phyloP scores from a whole-genome alignment of 2,113 vertebrate genomes.

The Mixornis gularis region DNA sequence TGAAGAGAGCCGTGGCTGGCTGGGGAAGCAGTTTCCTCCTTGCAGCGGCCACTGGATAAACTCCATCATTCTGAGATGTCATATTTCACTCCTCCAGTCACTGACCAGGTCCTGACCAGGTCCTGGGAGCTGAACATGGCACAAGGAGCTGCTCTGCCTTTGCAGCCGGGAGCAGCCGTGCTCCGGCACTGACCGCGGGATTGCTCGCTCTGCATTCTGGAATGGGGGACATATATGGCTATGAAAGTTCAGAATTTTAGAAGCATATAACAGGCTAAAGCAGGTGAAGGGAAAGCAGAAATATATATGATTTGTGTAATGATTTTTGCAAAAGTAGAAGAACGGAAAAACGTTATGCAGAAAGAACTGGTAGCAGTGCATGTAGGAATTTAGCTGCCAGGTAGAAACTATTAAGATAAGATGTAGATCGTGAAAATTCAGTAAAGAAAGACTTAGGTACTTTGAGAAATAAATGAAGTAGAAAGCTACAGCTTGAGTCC shows the following conservation, averaged over 20 bases:
- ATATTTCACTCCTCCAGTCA: neutral
- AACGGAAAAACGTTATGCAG: neutral
- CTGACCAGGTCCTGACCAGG: neutral
- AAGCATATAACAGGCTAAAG: neutral
- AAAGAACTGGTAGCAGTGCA: neutral
- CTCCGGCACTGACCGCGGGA: fast-evolving
- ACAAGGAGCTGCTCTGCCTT: neutral
- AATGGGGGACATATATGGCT: neutral
- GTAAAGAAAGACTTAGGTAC: neutral
- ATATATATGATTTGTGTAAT: neutral
- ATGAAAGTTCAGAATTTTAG: neutral
- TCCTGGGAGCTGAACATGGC: neutral
- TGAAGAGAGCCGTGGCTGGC: neutral
- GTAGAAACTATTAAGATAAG: neutral
- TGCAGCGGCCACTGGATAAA: neutral
- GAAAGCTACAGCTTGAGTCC: too few relatives aligned
- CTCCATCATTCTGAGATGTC: neutral
- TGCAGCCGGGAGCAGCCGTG: neutral
- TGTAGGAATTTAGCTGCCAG: neutral
- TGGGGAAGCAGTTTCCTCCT: neutral
- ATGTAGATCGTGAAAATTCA: neutral
- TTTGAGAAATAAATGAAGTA: too few relatives aligned
- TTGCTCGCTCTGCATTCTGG: neutral
- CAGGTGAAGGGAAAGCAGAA: neutral
- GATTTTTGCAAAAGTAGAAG: neutral